Percentiles rank a stretch among this genome's conserved stretches.
phyloP scores from a whole-genome alignment of 2,797 vertebrate genomes.

The Hozukius guyotensis region DNA sequence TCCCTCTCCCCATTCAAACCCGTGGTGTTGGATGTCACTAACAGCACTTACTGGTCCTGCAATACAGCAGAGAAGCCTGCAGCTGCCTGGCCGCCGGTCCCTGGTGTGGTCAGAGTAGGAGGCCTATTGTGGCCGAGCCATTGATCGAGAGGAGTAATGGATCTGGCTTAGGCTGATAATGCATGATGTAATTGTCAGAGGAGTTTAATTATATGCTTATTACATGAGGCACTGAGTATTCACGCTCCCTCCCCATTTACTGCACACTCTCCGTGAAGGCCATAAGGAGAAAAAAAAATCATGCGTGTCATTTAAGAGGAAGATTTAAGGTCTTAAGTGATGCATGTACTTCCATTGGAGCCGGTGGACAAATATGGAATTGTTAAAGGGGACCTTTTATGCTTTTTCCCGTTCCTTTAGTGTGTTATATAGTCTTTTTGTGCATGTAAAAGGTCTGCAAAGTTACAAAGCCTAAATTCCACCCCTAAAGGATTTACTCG shows the following conservation, averaged over 20 bases:
- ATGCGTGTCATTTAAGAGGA: constrained; percentile 26
- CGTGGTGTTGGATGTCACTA: constrained; percentile 83
- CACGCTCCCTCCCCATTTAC: constrained; percentile 73
- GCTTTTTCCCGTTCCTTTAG: too few relatives aligned
- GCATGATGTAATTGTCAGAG: constrained; percentile 94
- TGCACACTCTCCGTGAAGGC: constrained; percentile 58
- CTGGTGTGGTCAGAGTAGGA: constrained; percentile 79
- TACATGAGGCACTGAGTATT: constrained; percentile 81
- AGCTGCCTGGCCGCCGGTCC: constrained; percentile 68
- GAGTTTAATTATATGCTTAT: constrained; percentile 90
- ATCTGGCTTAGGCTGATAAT: constrained; percentile 88
- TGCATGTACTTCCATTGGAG: background rate
- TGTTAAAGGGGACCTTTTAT: too few relatives aligned
- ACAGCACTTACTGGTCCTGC: constrained; percentile 83
- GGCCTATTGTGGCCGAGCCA: constrained; percentile 77
- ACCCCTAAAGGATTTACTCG: too few relatives aligned
- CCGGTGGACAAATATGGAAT: background rate
- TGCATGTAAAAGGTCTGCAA: too few relatives aligned
- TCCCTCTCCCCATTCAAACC: constrained; percentile 52
- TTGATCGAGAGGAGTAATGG: constrained; percentile 89
- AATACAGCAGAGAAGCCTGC: constrained; percentile 57
- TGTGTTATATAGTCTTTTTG: too few relatives aligned
- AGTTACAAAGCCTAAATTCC: too few relatives aligned
- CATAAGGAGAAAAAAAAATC: constrained; percentile 24
- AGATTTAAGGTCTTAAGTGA: constrained; percentile 35